Base-by-base conservation (phyloP, 2,797 vertebrate genomes). In the Cirrhinus mrigala region DNA sequence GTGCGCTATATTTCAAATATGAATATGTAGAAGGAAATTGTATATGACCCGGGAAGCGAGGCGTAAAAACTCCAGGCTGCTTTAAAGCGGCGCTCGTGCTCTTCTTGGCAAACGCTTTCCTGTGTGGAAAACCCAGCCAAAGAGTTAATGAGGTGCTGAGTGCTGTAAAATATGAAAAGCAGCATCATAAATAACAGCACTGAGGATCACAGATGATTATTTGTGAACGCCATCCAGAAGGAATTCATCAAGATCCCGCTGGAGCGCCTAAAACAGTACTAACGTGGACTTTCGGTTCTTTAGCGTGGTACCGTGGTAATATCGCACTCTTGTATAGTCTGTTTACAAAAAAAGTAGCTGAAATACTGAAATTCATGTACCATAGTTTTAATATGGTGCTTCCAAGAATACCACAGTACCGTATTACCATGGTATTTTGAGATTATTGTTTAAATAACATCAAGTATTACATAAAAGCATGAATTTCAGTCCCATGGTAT, bases 81-180 rank as follows among this genome's bases (percentile, higher is more conserved):
- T 93, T 91, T 91, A 92, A 90, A 92, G 87, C 88, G 24, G 4
- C 46, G 3, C 50, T 0, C 78, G 46, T 71, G 86, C 69, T 73
- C 90, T 85, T 80, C 92, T 92, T 94, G 93, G 93, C 94, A 95
- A 90, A 92, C 88, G 87, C 90, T 91, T 54, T 48, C 15, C 50
- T 83, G 73, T 68, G 37, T 15, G 54, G 11, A 75, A 54, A 77
- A 29, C 75, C 7, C 84, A 91, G 93, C 94, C 94, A 94, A 94
- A 89, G 90, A 90, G 90, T 92, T 94, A 94, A 95, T 94, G 94
- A 94, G 93, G 93, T 94, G 94, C 86, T 91, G 90, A 92, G 71
- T 88, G 89, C 83, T 52, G 66, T 83, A 81, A 88, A 93, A 92
- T 86, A 87, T 80, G 62, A 87, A 87, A 83, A 86, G 87, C 82